Base-by-base conservation (phyloP, 2,113 vertebrate genomes). In the Dromaius novaehollandiae region DNA sequence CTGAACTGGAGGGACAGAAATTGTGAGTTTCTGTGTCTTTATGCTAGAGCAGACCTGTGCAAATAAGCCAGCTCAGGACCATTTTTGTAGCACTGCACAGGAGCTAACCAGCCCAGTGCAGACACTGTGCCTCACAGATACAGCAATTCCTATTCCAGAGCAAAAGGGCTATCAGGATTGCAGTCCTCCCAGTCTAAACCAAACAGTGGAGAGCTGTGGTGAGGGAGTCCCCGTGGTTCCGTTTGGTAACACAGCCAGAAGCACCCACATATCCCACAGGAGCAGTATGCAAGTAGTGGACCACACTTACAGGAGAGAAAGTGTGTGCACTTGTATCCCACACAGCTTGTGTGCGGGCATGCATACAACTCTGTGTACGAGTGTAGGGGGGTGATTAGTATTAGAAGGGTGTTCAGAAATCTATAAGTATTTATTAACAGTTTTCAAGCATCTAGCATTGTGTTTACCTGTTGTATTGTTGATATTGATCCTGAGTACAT, bases 51-150 rank as follows among this genome's bases (percentile, higher is more conserved):
- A 75, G 6, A 53, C 11, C 50, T 13, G 19, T 21, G 24, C 3
- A 51, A 68, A 80, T 58, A 81, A 48, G 42, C 0, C 22, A 56
- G 7, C 15, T 24, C 34, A 78, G 8, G 13, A 63, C 36, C 53
- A 4, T 61, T 88, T 58, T 64, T 25, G 5, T 30, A 36, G 6
- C 51, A 32, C 32, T 76, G 15, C 28, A 58, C 12, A 71, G 56
- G 13, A 58, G 13, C 5, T n/a, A 38, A 18, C 12, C 65, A 74
- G 9, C 7, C 6, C 9, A 5, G 1, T 58, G 34, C 46, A 70
- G 26, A 5, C 20, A 65, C 32, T 0, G 0, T 60, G 7, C 18
- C 34, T 75, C 34, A 22, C 7, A 3, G 6, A 25, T 18, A 10
- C 22, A 13, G 26, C 82, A 51, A 46, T 71, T 53, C 4, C 69